Base-by-base conservation (phyloP, 2,797 vertebrate genomes). In the Falco berigora region DNA sequence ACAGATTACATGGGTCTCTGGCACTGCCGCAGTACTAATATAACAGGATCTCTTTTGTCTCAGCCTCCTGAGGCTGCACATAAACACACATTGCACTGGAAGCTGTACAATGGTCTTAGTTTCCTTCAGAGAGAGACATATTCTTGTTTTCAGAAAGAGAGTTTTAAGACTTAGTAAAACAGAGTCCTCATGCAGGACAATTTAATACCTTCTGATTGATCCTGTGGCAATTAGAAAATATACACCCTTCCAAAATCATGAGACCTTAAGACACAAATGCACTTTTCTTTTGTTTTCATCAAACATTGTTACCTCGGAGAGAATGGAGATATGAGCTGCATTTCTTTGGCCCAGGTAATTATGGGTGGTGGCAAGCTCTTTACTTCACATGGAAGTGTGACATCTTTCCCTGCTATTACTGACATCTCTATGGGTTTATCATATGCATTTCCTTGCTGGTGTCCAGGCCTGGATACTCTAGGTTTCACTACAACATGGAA, bases 271-370 rank as follows among this genome's bases (percentile, higher is more conserved):
- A 64, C 0, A 2, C 16, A 85, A 22, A 66, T 83, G 42, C 24
- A 72, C 47, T 74, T 86, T 73, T 71, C 27, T 86, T 84, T 73
- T 47, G 46, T 85, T 94, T 90, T 44, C 50, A 76, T 36, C 47
- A 63, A 63, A 44, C 38, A 28, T 24, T 40, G 11, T 97, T 98
- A 99, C 99, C 99, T 99, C 61, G 98, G 98, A 79, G 99, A 99
- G 96, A 99, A 99, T 1, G 99, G 99, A 67, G 99, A 99, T 96
- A 99, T 98, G 89, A 99, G 98, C 68, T 99, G 99, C 84, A 90
- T 98, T 94, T 99, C 99, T 96, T 98, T 99, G 96, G 99, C 98
- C 99, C 99, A 99, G 90, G 98, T 99, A 88, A 99, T 98, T 87
- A 98, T 94, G 30, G 99, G 99, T 25, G 99, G 99, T 27, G 99